Percentiles rank a stretch among this genome's conserved stretches.
Evolutionary conservation across 2,113 vertebrate genomes (phyloP).

Genomic region (Pica pica): DNA sequence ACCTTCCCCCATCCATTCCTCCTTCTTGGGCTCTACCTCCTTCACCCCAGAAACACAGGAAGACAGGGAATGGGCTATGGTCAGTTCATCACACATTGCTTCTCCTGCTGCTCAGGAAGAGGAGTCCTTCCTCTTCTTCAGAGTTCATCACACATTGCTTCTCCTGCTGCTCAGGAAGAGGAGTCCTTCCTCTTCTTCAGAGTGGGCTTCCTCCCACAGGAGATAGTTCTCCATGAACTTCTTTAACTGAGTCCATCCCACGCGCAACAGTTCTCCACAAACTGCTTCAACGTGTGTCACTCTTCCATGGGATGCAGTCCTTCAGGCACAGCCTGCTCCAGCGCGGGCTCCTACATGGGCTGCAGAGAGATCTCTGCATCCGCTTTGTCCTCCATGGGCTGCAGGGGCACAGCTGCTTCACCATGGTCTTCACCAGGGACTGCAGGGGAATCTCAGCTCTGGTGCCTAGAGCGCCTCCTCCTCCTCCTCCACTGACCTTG

Average conservation of each 20-base stretch:
- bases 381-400: not conserved
- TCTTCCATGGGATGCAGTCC: not conserved
- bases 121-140: not conserved
- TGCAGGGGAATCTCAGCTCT: not conserved
- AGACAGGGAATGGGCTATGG: not conserved
- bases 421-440: not conserved
- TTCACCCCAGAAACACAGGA: not conserved
- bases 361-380: not conserved
- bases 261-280: not conserved
- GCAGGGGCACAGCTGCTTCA: not conserved
- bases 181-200: not conserved
- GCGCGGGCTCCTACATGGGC: accelerated
- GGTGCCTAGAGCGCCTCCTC: not conserved
- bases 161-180: not conserved
- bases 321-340: not conserved
- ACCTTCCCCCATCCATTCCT: not conserved
- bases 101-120: not conserved
- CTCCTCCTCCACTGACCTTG: not conserved
- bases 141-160: accelerated
- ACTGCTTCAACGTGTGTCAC: not conserved
- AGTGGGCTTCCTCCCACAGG: accelerated
- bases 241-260: not conserved
- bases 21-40: not conserved
- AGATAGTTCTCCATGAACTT: not conserved
- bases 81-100: not conserved